Percentiles rank a stretch among this genome's conserved stretches.
phyloP scores from a whole-genome alignment of 2,113 vertebrate genomes.

The Dermatemys mawii region DNA sequence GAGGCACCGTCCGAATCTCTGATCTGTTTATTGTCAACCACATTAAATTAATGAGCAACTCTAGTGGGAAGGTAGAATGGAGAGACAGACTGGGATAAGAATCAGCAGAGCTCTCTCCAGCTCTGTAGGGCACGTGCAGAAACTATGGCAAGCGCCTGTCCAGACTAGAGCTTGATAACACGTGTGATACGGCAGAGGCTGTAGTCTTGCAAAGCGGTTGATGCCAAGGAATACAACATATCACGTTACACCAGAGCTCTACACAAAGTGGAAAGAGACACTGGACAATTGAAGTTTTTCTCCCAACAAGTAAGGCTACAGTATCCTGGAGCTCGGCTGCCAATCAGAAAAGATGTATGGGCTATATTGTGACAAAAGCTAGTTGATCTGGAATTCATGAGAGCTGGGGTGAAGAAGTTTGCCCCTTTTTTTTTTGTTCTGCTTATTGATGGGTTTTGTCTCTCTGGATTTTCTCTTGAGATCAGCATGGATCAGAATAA shows the following conservation, averaged over 20 bases:
- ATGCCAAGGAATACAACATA: no score
- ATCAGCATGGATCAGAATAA: neutral
- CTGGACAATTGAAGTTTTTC: neutral
- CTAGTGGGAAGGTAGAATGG: neutral
- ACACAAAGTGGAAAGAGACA: neutral
- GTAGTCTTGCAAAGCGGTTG: neutral
- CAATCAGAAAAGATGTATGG: neutral
- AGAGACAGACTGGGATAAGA: neutral
- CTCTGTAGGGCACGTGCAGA: neutral
- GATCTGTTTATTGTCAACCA: neutral
- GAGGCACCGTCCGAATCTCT: neutral
- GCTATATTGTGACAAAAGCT: neutral
- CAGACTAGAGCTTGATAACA: neutral
- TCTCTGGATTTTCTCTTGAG: neutral
- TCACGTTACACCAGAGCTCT: accelerated
- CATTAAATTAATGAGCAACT: accelerated
- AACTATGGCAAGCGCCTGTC: accelerated
- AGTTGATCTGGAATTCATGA: accelerated
- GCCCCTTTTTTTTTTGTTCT: neutral
- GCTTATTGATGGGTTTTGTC: neutral
- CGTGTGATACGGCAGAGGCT: neutral
- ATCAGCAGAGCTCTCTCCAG: accelerated
- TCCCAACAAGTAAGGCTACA: neutral
- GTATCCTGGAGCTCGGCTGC: neutral
- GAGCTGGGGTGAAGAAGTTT: neutral